Percentiles rank a stretch among this genome's conserved stretches.
phyloP scores from a whole-genome alignment of 1,140 invertebrate genomes.

The Zaprionus capensis region DNA sequence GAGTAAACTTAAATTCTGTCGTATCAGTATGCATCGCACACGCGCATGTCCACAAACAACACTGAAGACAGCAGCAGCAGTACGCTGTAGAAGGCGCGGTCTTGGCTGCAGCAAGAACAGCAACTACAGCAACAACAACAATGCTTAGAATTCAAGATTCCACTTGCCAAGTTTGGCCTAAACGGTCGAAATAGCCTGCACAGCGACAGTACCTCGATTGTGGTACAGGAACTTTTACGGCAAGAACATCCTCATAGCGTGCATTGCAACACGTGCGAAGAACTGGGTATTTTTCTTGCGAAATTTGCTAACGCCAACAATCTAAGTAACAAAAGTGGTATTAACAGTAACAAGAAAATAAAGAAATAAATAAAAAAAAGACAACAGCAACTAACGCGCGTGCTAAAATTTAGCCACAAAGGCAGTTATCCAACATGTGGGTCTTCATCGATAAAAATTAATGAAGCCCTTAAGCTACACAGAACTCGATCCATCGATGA shows the following conservation, averaged over 20 bases:
- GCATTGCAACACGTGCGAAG: constrained; percentile 81
- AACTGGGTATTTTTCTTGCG: constrained; percentile 73
- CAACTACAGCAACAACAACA: constrained; percentile 29
- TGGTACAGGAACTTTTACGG: constrained; percentile 74
- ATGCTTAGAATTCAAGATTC: constrained; percentile 63
- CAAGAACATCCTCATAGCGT: constrained; percentile 79
- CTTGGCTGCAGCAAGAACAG: constrained; percentile 34
- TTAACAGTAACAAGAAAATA: constrained; percentile 39
- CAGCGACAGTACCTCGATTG: constrained; percentile 51
- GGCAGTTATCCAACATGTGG: constrained; percentile 83
- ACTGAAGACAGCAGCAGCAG: constrained; percentile 9
- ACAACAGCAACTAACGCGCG: constrained; percentile 64
- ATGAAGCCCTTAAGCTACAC: constrained; percentile 64
- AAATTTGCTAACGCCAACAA: constrained; percentile 77
- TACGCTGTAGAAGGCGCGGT: constrained; percentile 54
- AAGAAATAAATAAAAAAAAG: not conserved
- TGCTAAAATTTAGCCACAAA: constrained; percentile 83
- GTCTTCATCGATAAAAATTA: constrained; percentile 83
- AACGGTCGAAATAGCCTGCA: constrained; percentile 58
- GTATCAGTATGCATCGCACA: constrained; percentile 83
- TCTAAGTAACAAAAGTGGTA: constrained; percentile 42
- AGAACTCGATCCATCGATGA: constrained; percentile 25
- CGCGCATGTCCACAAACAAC: constrained; percentile 44
- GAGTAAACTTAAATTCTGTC: constrained; percentile 20
- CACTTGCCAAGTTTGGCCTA: constrained; percentile 84